Percentiles rank a stretch among this genome's conserved stretches.
Evolutionary conservation across 2,888 invertebrate genomes (phyloP).

Genomic region (Mamestra brassicae): DNA sequence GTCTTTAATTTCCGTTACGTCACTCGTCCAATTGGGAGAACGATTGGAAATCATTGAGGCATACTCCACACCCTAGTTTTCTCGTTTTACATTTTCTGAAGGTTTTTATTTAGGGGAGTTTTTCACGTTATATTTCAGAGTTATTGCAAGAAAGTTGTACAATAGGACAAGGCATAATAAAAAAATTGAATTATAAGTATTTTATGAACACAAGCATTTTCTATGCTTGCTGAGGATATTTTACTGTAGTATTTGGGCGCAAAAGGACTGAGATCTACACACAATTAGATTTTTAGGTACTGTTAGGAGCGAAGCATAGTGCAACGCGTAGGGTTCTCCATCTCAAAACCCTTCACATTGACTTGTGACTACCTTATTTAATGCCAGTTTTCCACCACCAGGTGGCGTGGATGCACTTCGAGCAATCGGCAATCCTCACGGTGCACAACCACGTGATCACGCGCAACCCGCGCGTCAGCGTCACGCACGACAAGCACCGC

Average conservation of each 20-base stretch:
- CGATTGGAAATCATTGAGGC: conserved; percentile 87
- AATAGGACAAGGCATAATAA: conserved; percentile 6
- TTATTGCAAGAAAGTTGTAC: conserved; percentile 8
- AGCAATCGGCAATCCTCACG: conserved; percentile 97
- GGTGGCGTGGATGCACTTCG: conserved; percentile 99
- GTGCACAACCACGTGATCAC: conserved; percentile 98
- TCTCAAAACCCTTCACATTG: not conserved
- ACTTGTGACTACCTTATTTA: conserved; percentile 3
- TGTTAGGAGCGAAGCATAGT: not conserved
- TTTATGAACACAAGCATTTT: not conserved
- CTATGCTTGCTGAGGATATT: not conserved
- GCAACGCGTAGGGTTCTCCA: not conserved
- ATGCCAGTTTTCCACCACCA: conserved; percentile 81
- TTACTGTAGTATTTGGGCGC: not conserved
- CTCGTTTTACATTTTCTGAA: conserved; percentile 69
- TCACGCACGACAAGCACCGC: conserved; percentile 97
- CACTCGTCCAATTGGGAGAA: conserved; percentile 88
- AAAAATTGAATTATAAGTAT: not conserved
- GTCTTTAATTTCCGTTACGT: conserved; percentile 90
- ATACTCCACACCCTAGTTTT: conserved; percentile 77
- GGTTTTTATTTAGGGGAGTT: conserved; percentile 58
- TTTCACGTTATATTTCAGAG: conserved; percentile 23
- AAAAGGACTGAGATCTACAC: not conserved
- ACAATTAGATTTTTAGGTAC: not conserved
- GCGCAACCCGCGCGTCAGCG: conserved; percentile 97